These are phyloP conservation scores for Myotis yumanensis DNA, from an alignment of 2,113 vertebrate genomes.

Conservation along the genomic window DNA sequence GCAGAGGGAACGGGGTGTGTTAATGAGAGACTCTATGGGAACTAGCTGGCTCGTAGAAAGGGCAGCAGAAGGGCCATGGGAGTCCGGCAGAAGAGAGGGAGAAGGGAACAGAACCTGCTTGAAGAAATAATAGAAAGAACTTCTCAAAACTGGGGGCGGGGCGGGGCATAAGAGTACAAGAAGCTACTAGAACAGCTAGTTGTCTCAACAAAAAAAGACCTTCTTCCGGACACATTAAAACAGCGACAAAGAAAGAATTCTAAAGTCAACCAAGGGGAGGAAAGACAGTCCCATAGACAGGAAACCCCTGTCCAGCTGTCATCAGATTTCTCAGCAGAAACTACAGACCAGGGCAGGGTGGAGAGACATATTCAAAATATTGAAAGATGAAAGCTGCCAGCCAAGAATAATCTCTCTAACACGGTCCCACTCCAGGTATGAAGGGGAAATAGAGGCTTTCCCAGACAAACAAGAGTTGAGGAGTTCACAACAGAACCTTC, in stretches of 20 bases:
- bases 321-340: neutral
- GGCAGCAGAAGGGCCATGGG: neutral
- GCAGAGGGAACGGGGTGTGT: neutral
- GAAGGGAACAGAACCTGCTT: neutral
- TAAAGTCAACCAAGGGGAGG: neutral
- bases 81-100: no score
- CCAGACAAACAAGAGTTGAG: neutral
- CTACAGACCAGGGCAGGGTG: neutral
- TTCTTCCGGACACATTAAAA: neutral
- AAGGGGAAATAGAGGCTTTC: neutral
- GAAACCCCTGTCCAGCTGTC: neutral
- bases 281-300: neutral
- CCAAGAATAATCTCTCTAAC: neutral
- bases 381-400: neutral
- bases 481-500: neutral
- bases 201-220: neutral
- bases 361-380: neutral
- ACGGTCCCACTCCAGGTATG: neutral
- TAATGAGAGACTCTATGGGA: neutral
- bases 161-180: neutral
- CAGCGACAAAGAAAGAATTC: neutral
- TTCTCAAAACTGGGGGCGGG: neutral
- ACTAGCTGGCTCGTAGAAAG: neutral
- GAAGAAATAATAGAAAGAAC: neutral
- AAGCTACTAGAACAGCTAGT: neutral